Evolutionary conservation across 2,888 invertebrate genomes (phyloP).

Genomic region (Cantharis rufa): DNA sequence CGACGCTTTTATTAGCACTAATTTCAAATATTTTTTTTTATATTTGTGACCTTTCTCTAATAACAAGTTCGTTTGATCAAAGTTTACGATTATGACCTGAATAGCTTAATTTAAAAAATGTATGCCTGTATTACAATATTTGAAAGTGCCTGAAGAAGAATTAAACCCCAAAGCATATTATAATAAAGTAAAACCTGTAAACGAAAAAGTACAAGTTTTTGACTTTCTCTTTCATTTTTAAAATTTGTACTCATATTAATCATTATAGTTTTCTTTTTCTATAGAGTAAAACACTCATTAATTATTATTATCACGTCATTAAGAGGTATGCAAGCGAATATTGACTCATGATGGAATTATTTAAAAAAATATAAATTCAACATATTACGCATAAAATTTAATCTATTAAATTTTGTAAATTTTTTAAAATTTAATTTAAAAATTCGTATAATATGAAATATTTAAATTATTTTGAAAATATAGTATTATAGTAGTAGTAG

Average conservation of each 20-base stretch:
- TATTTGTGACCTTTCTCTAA: background rate
- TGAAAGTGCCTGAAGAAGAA: background rate
- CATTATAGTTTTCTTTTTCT: background rate
- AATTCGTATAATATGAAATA: no score
- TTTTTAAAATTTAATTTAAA: background rate
- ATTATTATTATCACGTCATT: background rate
- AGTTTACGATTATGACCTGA: background rate
- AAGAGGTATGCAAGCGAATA: background rate
- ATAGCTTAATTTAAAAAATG: background rate
- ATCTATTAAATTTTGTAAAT: background rate
- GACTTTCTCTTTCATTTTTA: background rate
- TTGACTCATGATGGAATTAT: background rate
- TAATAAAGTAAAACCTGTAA: background rate
- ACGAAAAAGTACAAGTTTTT: background rate
- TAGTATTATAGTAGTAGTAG: no score
- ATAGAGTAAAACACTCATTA: background rate
- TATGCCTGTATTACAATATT: background rate
- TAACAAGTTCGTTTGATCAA: background rate
- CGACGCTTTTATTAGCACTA: no score
- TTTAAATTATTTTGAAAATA: no score
- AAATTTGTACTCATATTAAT: background rate
- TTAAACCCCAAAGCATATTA: background rate
- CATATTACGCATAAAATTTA: background rate
- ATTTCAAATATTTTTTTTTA: background rate
- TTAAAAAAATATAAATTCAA: background rate